A percentile compares a stretch with the other conserved stretches of the same genome.
phyloP scores from a whole-genome alignment of 2,113 vertebrate species.

The Pluvialis apricaria region DNA sequence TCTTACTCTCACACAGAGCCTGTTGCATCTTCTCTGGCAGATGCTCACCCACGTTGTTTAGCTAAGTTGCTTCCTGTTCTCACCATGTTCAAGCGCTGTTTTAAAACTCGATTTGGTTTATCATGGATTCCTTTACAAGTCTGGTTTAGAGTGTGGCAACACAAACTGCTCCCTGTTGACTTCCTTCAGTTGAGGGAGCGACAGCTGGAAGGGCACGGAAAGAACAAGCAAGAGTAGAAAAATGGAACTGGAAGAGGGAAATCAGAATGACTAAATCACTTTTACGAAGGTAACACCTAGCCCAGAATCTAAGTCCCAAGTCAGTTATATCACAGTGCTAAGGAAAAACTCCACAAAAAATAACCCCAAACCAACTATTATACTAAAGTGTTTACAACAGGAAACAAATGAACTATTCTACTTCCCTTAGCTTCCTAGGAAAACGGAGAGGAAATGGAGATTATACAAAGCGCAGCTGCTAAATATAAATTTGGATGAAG shows the following conservation, averaged over 20 bases:
- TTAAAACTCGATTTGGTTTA: background rate
- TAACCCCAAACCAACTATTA: rapidly evolving
- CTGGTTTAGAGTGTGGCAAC: background rate
- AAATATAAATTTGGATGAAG: background rate
- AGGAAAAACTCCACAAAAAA: background rate
- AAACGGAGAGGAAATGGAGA: background rate
- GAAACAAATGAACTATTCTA: background rate
- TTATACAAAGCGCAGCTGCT: rapidly evolving
- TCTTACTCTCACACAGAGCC: background rate
- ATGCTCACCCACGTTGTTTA: background rate
- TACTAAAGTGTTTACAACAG: background rate
- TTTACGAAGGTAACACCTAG: background rate
- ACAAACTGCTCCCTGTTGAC: background rate
- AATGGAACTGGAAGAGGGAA: background rate
- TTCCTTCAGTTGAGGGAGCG: background rate
- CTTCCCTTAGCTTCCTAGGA: background rate
- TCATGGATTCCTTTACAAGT: background rate
- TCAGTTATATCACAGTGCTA: background rate
- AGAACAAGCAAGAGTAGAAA: background rate
- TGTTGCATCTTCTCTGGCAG: background rate
- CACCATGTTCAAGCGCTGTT: background rate
- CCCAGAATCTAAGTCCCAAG: background rate
- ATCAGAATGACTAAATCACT: background rate
- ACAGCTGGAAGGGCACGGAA: background rate
- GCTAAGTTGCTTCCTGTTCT: background rate